Conservation (phyloP, 2,113 vertebrate species). For the Sinosuthora webbiana region DNA sequence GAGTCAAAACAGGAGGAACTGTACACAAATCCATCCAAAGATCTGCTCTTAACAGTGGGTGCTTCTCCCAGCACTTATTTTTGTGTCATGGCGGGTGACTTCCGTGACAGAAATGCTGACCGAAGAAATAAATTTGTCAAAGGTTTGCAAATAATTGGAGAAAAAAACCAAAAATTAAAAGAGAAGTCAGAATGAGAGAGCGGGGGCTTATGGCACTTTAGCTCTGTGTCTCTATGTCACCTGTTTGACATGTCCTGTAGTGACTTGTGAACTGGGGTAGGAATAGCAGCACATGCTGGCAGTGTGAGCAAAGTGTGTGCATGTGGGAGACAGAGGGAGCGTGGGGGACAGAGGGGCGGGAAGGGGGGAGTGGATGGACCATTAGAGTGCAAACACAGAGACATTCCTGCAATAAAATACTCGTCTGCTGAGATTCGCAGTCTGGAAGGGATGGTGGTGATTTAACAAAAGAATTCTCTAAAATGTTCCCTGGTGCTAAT, state of each 20-base stretch:
- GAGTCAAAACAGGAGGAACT: slow-evolving; percentile 7
- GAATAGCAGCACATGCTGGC: slow-evolving; percentile 15
- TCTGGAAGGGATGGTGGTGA: background rate
- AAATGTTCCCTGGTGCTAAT: slow-evolving; percentile 29
- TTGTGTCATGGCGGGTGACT: background rate
- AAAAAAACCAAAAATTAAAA: background rate
- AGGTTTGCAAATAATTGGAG: background rate
- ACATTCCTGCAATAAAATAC: slow-evolving; percentile 22
- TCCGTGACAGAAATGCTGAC: background rate
- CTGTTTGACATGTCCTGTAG: slow-evolving; percentile 20
- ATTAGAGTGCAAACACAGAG: background rate
- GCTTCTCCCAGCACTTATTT: background rate
- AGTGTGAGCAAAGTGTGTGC: background rate
- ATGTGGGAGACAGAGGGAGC: background rate
- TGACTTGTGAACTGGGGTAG: background rate
- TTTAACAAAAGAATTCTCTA: slow-evolving; percentile 33
- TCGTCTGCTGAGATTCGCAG: background rate
- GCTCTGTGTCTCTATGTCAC: background rate
- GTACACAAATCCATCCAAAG: background rate
- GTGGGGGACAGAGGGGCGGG: background rate
- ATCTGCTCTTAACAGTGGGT: background rate
- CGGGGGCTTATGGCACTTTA: background rate
- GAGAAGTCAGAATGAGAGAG: background rate
- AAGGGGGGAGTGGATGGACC: background rate
- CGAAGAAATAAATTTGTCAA: background rate